Percentiles rank a stretch among this genome's conserved stretches.
Evolutionary conservation across 2,888 invertebrate species (phyloP).

Genomic region (Ditula angustiorana): DNA sequence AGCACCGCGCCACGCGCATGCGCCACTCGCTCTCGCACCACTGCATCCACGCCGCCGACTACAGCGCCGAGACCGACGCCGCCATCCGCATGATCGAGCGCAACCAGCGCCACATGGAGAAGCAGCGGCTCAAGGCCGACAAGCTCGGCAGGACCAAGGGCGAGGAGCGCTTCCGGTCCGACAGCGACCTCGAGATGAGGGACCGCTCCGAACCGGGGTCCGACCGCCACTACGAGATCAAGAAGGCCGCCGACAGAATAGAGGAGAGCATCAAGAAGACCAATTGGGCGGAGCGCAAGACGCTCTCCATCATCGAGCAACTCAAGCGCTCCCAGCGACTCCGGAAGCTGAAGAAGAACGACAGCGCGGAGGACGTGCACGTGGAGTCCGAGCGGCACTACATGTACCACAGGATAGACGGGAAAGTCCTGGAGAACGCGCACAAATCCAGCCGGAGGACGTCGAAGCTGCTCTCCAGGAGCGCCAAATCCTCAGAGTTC

Average conservation of each 20-base stretch:
- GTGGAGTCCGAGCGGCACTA: slow-evolving; percentile 78
- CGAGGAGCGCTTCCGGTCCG: slow-evolving; percentile 74
- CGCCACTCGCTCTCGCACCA: slow-evolving; percentile 79
- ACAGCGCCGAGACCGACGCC: slow-evolving; percentile 86
- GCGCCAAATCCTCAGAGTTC: slow-evolving; percentile 91
- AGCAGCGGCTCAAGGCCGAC: slow-evolving; percentile 80
- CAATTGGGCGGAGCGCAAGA: slow-evolving; percentile 81
- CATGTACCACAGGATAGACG: slow-evolving; percentile 78
- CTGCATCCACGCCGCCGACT: slow-evolving; percentile 80
- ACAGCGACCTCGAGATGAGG: slow-evolving; percentile 70
- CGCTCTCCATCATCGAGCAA: slow-evolving; percentile 78
- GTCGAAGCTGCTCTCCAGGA: slow-evolving; percentile 82
- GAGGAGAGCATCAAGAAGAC: slow-evolving; percentile 81
- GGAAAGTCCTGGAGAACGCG: slow-evolving; percentile 81
- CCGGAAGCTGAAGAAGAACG: slow-evolving; percentile 73
- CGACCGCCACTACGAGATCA: slow-evolving; percentile 68
- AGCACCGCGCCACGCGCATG: slow-evolving; percentile 73
- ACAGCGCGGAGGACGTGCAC: slow-evolving; percentile 79
- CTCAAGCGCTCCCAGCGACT: slow-evolving; percentile 76
- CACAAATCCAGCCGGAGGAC: slow-evolving; percentile 81
- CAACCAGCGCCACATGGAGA: slow-evolving; percentile 86
- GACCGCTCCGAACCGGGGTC: slow-evolving; percentile 56
- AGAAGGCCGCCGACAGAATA: slow-evolving; percentile 74
- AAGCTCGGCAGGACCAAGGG: slow-evolving; percentile 62
- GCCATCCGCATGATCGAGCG: slow-evolving; percentile 84